These are phyloP conservation scores for Chelonia mydas DNA, from an alignment of 2,797 vertebrate genomes.

Conservation along the genomic window DNA sequence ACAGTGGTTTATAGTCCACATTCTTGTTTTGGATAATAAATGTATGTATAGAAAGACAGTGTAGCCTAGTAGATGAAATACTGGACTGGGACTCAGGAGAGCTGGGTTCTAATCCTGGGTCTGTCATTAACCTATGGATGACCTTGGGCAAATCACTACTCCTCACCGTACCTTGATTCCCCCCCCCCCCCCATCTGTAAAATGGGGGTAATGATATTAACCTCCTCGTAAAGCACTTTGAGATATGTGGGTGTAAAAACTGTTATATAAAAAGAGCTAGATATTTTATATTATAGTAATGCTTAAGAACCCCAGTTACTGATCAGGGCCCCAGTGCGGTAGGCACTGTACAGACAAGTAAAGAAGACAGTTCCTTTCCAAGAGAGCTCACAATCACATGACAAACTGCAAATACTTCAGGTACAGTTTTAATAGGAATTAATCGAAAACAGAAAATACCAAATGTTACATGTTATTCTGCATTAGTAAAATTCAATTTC, in stretches of 20 bases:
- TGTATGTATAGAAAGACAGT: neutral
- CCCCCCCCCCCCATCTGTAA: neutral
- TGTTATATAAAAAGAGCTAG: neutral
- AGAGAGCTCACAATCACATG: neutral
- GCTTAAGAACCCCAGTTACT: neutral
- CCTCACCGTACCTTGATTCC: neutral
- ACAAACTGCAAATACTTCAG: neutral
- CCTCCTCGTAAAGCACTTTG: neutral
- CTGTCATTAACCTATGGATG: neutral
- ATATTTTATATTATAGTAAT: neutral
- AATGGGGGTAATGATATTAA: neutral
- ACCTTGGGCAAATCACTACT: neutral
- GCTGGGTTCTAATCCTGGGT: neutral
- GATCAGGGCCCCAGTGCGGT: neutral
- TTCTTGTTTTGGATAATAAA: neutral
- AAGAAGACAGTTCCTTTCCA: neutral
- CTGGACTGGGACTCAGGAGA: neutral
- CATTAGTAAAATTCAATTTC: neutral
- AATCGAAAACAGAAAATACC: neutral
- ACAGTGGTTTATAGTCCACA: neutral
- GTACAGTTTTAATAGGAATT: neutral
- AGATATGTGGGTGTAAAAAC: neutral
- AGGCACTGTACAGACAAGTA: neutral
- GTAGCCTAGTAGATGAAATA: neutral
- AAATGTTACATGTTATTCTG: neutral